phyloP scores from a whole-genome alignment of 2,888 invertebrate genomes.

The Heliconius erato region DNA sequence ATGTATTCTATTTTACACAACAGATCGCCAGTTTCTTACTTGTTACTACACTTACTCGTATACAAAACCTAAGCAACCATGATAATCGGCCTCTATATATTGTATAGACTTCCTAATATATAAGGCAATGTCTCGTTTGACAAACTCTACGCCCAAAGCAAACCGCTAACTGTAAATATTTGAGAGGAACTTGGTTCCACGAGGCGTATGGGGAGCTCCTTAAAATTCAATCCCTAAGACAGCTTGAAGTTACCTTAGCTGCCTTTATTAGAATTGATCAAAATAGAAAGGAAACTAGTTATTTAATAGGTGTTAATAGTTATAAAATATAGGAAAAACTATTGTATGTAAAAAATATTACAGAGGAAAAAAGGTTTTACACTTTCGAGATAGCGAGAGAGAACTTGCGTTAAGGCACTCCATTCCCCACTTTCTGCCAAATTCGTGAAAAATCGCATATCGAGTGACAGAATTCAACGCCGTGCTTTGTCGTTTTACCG shows the following conservation, averaged over 20 bases:
- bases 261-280: neutral
- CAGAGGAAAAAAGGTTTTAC: too few relatives aligned
- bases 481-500: too few relatives aligned
- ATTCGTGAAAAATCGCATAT: too few relatives aligned
- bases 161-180: slow-evolving; percentile 13
- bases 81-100: neutral
- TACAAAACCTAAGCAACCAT: neutral
- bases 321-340: too few relatives aligned
- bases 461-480: too few relatives aligned
- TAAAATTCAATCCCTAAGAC: slow-evolving; percentile 10
- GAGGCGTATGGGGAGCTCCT: neutral
- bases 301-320: neutral
- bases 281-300: neutral
- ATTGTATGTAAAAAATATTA: too few relatives aligned
- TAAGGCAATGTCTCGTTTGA: neutral
- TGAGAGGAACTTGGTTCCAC: slow-evolving; percentile 2
- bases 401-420: too few relatives aligned
- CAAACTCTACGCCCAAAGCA: slow-evolving; percentile 19
- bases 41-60: too few relatives aligned
- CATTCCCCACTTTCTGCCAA: too few relatives aligned
- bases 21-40: neutral
- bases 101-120: neutral
- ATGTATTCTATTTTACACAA: neutral
- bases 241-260: neutral
- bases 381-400: too few relatives aligned